phyloP scores from a whole-genome alignment of 2,797 vertebrate genomes.

The Epinephelus awoara region DNA sequence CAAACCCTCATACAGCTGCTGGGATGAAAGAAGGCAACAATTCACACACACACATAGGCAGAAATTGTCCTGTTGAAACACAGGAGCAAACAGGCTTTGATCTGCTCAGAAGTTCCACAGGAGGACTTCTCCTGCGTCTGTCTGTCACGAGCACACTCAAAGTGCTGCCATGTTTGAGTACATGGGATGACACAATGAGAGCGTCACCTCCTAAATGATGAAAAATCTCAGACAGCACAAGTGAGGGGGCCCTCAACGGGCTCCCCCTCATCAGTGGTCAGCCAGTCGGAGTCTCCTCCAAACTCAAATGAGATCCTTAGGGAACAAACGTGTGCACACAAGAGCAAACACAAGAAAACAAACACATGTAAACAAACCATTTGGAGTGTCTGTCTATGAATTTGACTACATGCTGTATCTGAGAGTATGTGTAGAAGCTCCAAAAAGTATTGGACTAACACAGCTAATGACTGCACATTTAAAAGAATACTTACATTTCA shows the following conservation, averaged over 20 bases:
- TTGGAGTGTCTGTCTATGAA: slow-evolving; percentile 19
- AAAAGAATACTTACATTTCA: slow-evolving; percentile 17
- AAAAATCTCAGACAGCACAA: slow-evolving; percentile 20
- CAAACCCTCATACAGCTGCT: slow-evolving; percentile 53
- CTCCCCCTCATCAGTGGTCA: slow-evolving; percentile 40
- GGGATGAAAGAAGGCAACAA: slow-evolving; percentile 50
- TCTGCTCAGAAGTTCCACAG: slow-evolving; percentile 58
- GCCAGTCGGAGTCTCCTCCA: slow-evolving; percentile 11
- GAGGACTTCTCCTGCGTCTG: slow-evolving; percentile 39
- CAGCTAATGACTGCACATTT: background rate
- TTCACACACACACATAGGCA: slow-evolving; percentile 21
- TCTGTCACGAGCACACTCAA: slow-evolving; percentile 48
- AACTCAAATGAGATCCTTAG: slow-evolving; percentile 47
- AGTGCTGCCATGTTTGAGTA: slow-evolving; percentile 33
- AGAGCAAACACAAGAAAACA: background rate
- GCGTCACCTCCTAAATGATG: slow-evolving; percentile 28
- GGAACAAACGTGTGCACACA: slow-evolving; percentile 25
- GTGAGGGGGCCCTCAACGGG: background rate
- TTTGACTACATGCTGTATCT: slow-evolving; percentile 5
- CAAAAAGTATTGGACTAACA: background rate
- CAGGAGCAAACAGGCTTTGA: slow-evolving; percentile 68
- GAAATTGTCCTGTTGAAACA: slow-evolving; percentile 53
- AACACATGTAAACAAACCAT: slow-evolving; percentile 14
- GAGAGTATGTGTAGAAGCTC: background rate
- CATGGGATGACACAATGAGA: slow-evolving; percentile 64